These are phyloP conservation scores for Manduca sexta DNA, from an alignment of 1,140 invertebrate genomes.

Conservation along the genomic window DNA sequence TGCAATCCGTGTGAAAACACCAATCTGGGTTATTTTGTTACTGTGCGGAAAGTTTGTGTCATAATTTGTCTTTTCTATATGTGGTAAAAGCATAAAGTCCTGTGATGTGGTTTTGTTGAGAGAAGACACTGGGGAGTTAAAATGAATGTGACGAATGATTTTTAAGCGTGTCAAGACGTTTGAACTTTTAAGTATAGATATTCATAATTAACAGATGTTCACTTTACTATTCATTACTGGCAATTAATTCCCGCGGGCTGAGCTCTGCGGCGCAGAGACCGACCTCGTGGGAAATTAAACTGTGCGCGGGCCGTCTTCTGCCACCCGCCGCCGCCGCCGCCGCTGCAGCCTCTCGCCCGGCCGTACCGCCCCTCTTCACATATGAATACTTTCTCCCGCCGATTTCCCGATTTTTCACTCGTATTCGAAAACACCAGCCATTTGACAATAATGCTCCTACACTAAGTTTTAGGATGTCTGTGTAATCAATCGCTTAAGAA, in stretches of 20 bases:
- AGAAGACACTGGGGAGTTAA: not conserved
- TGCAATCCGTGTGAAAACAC: slow-evolving; percentile 59
- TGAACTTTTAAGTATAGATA: slow-evolving; percentile 45
- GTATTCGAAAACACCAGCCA: slow-evolving; percentile 9
- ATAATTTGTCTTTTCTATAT: slow-evolving; percentile 10
- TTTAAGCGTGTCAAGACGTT: slow-evolving; percentile 17
- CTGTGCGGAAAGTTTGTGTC: slow-evolving; percentile 16
- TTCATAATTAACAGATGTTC: slow-evolving; percentile 70
- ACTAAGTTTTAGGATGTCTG: not conserved
- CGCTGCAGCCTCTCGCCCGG: no score
- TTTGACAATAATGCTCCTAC: not conserved
- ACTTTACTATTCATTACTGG: slow-evolving; percentile 73
- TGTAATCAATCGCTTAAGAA: not conserved
- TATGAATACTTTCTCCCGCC: slow-evolving; percentile 63
- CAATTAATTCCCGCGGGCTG: slow-evolving; percentile 72
- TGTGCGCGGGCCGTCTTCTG: slow-evolving; percentile 66
- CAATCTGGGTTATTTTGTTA: slow-evolving; percentile 26
- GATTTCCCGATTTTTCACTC: slow-evolving; percentile 61
- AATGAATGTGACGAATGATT: not conserved
- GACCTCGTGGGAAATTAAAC: slow-evolving; percentile 73
- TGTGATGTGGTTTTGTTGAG: not conserved
- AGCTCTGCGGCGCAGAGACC: slow-evolving; percentile 67
- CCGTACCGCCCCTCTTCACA: slow-evolving; percentile 52
- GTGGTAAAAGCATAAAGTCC: no score
- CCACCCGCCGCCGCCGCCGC: slow-evolving; percentile 34